A percentile compares a stretch with the other conserved stretches of the same genome.
Evolutionary conservation across 2,113 vertebrate genomes (phyloP).

Genomic region (Lophotis ruficrista): DNA sequence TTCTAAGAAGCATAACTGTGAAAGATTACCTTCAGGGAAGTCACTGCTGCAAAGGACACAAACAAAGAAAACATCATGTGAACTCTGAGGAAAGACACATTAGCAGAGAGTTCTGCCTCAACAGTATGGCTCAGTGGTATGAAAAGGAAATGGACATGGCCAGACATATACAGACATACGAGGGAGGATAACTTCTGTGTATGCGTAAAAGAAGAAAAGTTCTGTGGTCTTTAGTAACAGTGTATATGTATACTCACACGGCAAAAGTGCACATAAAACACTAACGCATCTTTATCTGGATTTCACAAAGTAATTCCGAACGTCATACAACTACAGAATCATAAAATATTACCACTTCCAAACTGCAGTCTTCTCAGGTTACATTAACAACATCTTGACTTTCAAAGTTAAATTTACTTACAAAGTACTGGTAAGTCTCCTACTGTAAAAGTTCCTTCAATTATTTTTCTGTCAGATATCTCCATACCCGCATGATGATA

Average conservation of each 20-base stretch:
- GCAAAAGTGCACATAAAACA: not conserved
- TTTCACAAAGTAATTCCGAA: slow-evolving; percentile 6
- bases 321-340: not conserved
- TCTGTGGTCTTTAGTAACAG: not conserved
- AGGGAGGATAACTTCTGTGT: not conserved
- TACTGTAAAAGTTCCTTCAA: slow-evolving; percentile 86
- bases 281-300: not conserved
- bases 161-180: not conserved
- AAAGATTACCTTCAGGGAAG: not conserved
- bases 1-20: not conserved
- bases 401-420: slow-evolving; percentile 75
- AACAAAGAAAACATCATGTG: not conserved
- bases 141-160: not conserved
- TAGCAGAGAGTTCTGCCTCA: not conserved
- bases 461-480: slow-evolving; percentile 87
- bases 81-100: not conserved
- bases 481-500: slow-evolving; percentile 97
- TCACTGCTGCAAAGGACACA: not conserved
- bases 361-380: not conserved
- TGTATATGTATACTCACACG: not conserved
- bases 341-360: not conserved
- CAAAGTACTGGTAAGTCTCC: slow-evolving; percentile 95
- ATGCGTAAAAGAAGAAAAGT: not conserved
- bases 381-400: not conserved
- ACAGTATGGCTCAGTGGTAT: not conserved